These are phyloP conservation scores for Priapulus caudatus DNA, from an alignment of 2,888 invertebrate species.

Conservation along the genomic window DNA sequence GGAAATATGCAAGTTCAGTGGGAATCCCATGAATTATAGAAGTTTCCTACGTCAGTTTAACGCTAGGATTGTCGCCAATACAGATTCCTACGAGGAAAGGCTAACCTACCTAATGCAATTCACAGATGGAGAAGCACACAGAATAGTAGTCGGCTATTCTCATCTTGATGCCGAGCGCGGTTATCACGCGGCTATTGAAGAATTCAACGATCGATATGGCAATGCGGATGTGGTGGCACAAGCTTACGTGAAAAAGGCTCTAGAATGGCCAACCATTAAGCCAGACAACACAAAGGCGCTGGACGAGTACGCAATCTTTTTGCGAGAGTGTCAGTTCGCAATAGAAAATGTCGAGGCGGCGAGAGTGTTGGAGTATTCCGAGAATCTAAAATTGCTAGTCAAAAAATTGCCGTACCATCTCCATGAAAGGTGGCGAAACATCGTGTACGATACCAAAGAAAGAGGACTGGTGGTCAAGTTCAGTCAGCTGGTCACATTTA, in stretches of 20 bases:
- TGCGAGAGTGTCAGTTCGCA: conserved; percentile 15
- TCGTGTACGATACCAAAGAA: conserved; percentile 6
- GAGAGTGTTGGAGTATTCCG: conserved; percentile 12
- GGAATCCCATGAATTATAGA: no score
- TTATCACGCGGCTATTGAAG: no score
- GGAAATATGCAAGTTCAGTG: no score
- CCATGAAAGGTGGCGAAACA: conserved; percentile 15
- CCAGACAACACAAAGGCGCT: conserved; percentile 9
- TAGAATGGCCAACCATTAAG: conserved; percentile 12
- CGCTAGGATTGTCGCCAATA: no score
- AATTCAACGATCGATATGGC: conserved; percentile 12
- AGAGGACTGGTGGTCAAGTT: background rate
- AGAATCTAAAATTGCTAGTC: conserved; percentile 13
- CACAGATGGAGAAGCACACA: no score
- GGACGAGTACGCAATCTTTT: conserved; percentile 16
- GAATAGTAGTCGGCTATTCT: no score
- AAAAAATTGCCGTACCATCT: conserved; percentile 15
- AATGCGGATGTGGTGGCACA: conserved; percentile 10
- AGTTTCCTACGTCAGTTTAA: no score
- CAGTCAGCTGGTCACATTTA: background rate
- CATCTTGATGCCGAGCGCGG: no score
- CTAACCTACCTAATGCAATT: no score
- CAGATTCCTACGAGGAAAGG: no score
- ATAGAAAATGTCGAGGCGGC: conserved; percentile 7
- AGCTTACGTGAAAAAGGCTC: conserved; percentile 13